phyloP scores from a whole-genome alignment of 2,888 invertebrate genomes.

The Deroplatys truncata region DNA sequence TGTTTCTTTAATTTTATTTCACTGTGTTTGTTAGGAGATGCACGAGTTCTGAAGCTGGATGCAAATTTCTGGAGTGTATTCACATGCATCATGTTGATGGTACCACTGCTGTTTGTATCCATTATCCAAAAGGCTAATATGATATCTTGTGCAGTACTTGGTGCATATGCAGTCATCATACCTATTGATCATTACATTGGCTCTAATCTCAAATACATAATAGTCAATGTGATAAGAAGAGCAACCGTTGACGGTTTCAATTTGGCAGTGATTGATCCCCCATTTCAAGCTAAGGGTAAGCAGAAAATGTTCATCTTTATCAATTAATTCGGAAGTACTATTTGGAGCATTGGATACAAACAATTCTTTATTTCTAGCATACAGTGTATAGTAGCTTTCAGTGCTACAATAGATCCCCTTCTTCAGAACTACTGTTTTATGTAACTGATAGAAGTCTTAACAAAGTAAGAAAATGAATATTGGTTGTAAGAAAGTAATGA shows the following conservation, averaged over 20 bases:
- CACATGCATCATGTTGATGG: constrained; percentile 48
- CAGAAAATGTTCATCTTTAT: not conserved
- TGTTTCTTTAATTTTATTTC: not conserved
- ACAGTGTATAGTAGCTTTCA: not conserved
- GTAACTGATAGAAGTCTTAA: too few species aligned
- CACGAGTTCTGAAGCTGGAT: constrained; percentile 48
- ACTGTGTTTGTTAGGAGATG: constrained; percentile 38
- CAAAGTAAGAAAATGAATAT: too few species aligned
- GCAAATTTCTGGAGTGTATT: constrained; percentile 63
- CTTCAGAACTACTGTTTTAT: too few species aligned
- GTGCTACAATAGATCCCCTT: not conserved
- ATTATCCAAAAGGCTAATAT: constrained; percentile 55
- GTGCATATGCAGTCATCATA: constrained; percentile 58
- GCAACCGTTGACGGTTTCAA: constrained; percentile 53
- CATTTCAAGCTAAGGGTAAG: constrained; percentile 58
- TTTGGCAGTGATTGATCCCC: constrained; percentile 55
- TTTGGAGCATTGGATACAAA: not conserved
- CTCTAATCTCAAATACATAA: constrained; percentile 62
- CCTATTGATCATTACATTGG: constrained; percentile 62
- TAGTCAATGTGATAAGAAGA: constrained; percentile 63
- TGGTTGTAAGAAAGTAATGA: too few species aligned
- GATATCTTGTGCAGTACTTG: constrained; percentile 59
- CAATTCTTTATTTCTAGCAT: not conserved
- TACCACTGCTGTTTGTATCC: constrained; percentile 49
- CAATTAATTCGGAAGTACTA: not conserved